Percentiles rank a stretch among this genome's conserved stretches.
Conservation (phyloP, 2,888 invertebrate species). For the Lasioglossum malachurum region DNA sequence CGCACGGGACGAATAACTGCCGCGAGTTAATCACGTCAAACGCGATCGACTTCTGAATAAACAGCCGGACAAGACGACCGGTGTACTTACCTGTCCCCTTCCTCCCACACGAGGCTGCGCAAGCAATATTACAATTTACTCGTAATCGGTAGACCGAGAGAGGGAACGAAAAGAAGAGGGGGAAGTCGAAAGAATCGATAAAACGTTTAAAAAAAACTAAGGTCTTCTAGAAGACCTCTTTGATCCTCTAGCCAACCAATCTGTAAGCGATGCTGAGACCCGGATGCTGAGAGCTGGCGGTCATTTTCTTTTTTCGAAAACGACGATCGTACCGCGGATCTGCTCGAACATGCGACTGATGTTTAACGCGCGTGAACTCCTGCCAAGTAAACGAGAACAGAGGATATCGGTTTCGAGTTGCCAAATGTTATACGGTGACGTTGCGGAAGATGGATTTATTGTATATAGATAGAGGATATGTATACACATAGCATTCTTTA, state of each 20-base stretch:
- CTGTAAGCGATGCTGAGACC: slow-evolving; percentile 19
- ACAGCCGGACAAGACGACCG: slow-evolving; percentile 1
- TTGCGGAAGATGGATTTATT: slow-evolving; percentile 74
- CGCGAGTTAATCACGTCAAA: slow-evolving; percentile 48
- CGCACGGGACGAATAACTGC: slow-evolving; percentile 25
- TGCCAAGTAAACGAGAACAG: slow-evolving; percentile 72
- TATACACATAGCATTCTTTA: slow-evolving; percentile 78
- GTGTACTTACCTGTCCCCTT: slow-evolving; percentile 11
- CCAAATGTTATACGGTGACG: slow-evolving; percentile 67
- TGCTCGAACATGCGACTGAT: slow-evolving; percentile 45
- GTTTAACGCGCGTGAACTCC: slow-evolving; percentile 73
- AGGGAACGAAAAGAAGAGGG: slow-evolving; percentile 40
- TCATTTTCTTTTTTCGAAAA: slow-evolving; percentile 9
- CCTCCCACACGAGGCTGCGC: slow-evolving; percentile 62
- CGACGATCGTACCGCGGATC: slow-evolving; percentile 29
- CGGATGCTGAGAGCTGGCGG: slow-evolving; percentile 12
- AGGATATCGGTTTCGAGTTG: slow-evolving; percentile 68
- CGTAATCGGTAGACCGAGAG: slow-evolving; percentile 69
- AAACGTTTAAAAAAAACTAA: slow-evolving; percentile 47
- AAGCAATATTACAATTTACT: slow-evolving; percentile 73
- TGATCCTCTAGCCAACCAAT: not conserved
- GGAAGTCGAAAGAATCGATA: slow-evolving; percentile 6
- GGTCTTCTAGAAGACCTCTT: slow-evolving; percentile 30
- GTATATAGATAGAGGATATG: slow-evolving; percentile 78
- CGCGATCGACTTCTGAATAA: slow-evolving; percentile 39